phyloP scores from a whole-genome alignment of 2,113 vertebrate species.

The Corydoras maculifer region DNA sequence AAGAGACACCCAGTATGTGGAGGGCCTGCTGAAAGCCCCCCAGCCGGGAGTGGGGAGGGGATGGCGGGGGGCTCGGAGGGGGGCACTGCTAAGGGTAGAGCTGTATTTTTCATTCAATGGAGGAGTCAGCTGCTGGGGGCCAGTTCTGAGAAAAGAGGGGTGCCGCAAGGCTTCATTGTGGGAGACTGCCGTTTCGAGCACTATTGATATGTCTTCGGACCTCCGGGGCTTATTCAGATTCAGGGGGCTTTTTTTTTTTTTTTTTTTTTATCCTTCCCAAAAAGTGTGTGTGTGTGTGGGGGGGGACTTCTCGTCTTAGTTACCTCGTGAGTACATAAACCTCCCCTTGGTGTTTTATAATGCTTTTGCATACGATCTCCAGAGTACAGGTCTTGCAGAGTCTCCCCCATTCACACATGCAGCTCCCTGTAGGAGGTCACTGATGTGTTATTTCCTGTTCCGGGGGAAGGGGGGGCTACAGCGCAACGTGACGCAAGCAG shows the following conservation, averaged over 20 bases:
- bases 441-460: too few relatives aligned
- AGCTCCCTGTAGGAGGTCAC: too few relatives aligned
- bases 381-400: too few relatives aligned
- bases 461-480: too few relatives aligned
- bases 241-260: constrained; percentile 49
- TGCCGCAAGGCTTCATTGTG: constrained; percentile 73
- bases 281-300: too few relatives aligned
- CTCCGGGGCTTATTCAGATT: constrained; percentile 83
- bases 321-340: too few relatives aligned
- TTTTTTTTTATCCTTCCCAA: constrained; percentile 45
- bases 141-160: constrained; percentile 73
- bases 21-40: constrained; percentile 48
- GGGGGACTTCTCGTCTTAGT: too few relatives aligned
- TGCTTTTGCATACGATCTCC: too few relatives aligned
- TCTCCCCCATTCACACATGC: too few relatives aligned
- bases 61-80: constrained; percentile 47
- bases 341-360: too few relatives aligned
- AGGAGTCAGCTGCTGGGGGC: constrained; percentile 78
- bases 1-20: constrained; percentile 34
- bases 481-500: too few relatives aligned
- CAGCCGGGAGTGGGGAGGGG: constrained; percentile 54
- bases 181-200: constrained; percentile 69
- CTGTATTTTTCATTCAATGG: constrained; percentile 88
- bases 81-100: constrained; percentile 62
- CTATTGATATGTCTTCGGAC: constrained; percentile 81